phyloP scores from a whole-genome alignment of 2,113 vertebrate species.

The Hyaena hyaena region DNA sequence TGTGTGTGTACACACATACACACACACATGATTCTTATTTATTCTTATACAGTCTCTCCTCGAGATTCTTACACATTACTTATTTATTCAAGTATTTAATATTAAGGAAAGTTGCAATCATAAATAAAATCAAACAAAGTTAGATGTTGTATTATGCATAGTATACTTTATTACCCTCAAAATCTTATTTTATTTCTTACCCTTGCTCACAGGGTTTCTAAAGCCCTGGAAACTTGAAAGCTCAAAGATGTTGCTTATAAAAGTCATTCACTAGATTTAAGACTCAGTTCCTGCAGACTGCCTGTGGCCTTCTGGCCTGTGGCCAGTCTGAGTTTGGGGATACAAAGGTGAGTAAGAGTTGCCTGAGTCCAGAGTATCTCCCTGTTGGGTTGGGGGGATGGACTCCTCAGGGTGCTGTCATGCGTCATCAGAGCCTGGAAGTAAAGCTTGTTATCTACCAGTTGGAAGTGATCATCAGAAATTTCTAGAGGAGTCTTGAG shows the following conservation, averaged over 20 bases:
- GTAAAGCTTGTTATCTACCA: neutral
- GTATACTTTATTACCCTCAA: neutral
- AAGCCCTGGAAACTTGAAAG: neutral
- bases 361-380: neutral
- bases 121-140: neutral
- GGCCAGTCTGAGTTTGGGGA: neutral
- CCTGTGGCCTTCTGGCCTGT: no score
- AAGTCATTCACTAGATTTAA: neutral
- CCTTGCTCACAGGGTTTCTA: neutral
- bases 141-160: neutral
- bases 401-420: neutral
- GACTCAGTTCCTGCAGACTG: neutral
- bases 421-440: fast-evolving
- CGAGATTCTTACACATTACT: neutral
- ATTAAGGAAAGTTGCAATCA: neutral
- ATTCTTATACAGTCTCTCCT: neutral
- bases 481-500: neutral
- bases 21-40: no score
- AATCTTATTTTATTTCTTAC: neutral
- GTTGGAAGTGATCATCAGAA: no score
- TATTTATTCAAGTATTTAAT: neutral
- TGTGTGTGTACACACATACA: neutral
- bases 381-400: neutral
- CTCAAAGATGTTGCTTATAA: neutral
- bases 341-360: neutral